Conservation (phyloP, 2,888 invertebrate species). For the Hirtodrosophila confusa region DNA sequence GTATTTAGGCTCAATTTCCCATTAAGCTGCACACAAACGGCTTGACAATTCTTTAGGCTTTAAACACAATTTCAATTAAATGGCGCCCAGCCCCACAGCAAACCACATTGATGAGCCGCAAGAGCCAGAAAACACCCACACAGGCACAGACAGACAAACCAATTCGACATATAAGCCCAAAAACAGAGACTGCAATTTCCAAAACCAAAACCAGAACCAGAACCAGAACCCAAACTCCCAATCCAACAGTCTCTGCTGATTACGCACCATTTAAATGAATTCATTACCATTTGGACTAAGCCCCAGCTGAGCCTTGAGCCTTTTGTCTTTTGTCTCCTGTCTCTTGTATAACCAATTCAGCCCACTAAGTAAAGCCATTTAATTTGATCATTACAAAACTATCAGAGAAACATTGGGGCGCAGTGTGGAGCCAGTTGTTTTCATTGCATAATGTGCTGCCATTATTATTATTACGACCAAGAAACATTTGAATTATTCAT, state of each 20-base stretch:
- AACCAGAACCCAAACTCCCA: constrained; percentile 1
- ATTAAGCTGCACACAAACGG: constrained; percentile 1
- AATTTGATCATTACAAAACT: constrained; percentile 79
- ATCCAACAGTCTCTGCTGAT: constrained; percentile 55
- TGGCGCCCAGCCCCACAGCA: constrained; percentile 1
- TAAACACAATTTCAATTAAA: constrained; percentile 56
- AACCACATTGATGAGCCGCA: constrained; percentile 31
- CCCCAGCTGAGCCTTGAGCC: constrained; percentile 33
- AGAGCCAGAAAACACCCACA: constrained; percentile 11
- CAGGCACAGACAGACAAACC: constrained; percentile 14
- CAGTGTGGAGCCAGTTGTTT: constrained; percentile 40
- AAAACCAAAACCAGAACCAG: constrained; percentile 1
- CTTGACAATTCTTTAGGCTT: constrained; percentile 55
- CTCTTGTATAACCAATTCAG: constrained; percentile 41
- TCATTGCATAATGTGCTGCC: constrained; percentile 63
- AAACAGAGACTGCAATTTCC: constrained; percentile 33
- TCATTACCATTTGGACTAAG: constrained; percentile 69
- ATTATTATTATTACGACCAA: constrained; percentile 55
- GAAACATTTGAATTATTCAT: constrained; percentile 71
- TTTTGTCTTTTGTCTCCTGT: constrained; percentile 29
- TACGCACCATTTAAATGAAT: constrained; percentile 76
- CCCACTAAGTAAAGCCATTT: constrained; percentile 57
- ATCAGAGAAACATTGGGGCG: constrained; percentile 40
- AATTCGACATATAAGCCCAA: constrained; percentile 22
- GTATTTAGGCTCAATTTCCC: constrained; percentile 28